Conservation (phyloP, 2,113 vertebrate genomes). For the Gorsachius goisagi region DNA sequence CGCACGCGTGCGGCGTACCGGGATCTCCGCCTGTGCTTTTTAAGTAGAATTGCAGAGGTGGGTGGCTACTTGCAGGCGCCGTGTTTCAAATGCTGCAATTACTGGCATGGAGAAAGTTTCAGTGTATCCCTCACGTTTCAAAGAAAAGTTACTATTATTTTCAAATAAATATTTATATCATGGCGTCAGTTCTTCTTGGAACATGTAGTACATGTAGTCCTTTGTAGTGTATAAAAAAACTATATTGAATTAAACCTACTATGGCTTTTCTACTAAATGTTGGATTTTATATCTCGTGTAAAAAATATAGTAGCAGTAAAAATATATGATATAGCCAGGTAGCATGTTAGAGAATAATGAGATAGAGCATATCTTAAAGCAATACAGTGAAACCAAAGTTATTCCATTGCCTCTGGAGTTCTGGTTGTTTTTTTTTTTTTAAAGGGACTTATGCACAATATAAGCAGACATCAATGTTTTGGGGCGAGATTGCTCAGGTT, state of each 20-base stretch:
- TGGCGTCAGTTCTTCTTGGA: neutral
- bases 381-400: neutral
- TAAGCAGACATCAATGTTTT: neutral
- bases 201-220: neutral
- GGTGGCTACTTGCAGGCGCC: fast-evolving
- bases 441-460: fast-evolving
- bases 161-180: neutral
- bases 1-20: fast-evolving
- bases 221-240: neutral
- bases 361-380: neutral
- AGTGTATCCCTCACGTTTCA: neutral
- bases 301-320: neutral
- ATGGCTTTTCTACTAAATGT: neutral
- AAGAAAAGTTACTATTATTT: neutral
- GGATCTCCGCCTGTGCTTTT: neutral
- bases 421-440: no score
- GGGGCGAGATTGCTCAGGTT: neutral
- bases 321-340: neutral
- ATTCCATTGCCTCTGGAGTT: neutral
- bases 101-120: neutral
- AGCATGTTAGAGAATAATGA: neutral
- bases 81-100: neutral
- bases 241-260: neutral
- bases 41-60: neutral
- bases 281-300: neutral